Evolutionary conservation across 2,113 vertebrate species (phyloP), one percentile per base, ranked within the genome.

Genomic region (Macroglossus sobrinus): DNA sequence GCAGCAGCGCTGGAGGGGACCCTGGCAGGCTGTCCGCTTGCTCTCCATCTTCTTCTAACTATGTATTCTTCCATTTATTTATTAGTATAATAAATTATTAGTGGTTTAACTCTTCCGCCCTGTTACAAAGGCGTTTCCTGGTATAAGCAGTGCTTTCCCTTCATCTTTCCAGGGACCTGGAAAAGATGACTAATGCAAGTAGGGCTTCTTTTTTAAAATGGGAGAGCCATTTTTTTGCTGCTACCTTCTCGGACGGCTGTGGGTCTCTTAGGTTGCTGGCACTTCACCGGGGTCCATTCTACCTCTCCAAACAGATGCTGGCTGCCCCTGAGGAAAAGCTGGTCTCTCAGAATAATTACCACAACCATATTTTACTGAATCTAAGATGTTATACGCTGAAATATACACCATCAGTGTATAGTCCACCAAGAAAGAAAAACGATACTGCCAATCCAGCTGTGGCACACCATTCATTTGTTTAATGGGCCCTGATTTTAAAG

Each of bases 401-500:
- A 84, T 50, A 24, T 45, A n/a, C 26, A 57, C n/a, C 63, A 47
- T 88, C 47, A 74, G 85, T 72, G 93, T 69, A 53, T 45, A 91
- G 66, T 82, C 78, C 18, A 86, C 55, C 64, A 63, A 89, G 93
- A 89, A 97, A 96, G 93, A 95, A 95, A 94, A 97, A 88, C 85
- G 95, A 69, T 3, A 45, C 91, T 84, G 88, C 68, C 91, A 87
- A 40, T 57, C 87, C 40, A 66, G 7, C 81, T 13, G 35, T 84
- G 88, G 64, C 91, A 94, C n/a, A 61, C 71, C 71, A 81, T 93
- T 72, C 22, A 81, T 97, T 97, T 88, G n/a, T 21, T 38, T 87
- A 94, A 89, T 40, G 72, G 91, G 35, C 72, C 33, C 43, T 64
- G 59, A 81, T 90, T 97, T 97, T 84, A 94, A 6, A 89, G 86